Evolutionary conservation across 2,888 invertebrate genomes (phyloP), one percentile per base, ranked within the genome.

Genomic region (Drosophila algonquin): DNA sequence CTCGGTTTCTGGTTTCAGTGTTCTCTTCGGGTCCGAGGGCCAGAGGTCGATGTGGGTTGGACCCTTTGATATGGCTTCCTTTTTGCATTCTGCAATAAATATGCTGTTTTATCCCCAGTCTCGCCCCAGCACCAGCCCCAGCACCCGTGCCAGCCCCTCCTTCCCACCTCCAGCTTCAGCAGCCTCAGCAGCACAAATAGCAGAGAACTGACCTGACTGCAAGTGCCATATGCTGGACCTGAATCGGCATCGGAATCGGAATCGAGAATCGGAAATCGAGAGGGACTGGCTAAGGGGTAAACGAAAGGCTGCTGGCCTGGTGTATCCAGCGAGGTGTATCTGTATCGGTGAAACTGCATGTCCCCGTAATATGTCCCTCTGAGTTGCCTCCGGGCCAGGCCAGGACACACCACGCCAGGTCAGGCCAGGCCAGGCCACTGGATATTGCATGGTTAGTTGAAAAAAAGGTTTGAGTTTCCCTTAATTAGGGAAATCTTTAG

Each of bases 51-150:
- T 45, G 53, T 57, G 63, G 62, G 51, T 32, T 45, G 55, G 12
- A 60, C 73, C 86, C 88, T 89, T 86, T 89, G 85, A 83, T 83
- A 83, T 89, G 78, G 76, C 78, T 88, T 70, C 67, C 75, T 72
- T 75, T 87, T 89, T 86, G 89, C 84, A 83, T 86, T 80, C 75
- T 83, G 89, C 90, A 88, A 86, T 86, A 86, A 86, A 86, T 89
- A 89, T 88, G 87, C 89, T 88, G 76, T 87, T 86, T 86, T 87
- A 89, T 89, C 76, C 75, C 30, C 18, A 9, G 16, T 21, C 21
- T 21, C 21, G 21, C 35, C n/a, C 2, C 30, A 30, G 30, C 30
- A 8, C 27, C 27, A 27, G 27, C 6, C 1, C 27, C 27, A 27
- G 27, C 1, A 24, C 24, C 24, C 5, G 24, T 5, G 3, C 24